A percentile compares a stretch with the other conserved stretches of the same genome.
Evolutionary conservation across 2,113 vertebrate species (phyloP).

Genomic region (Rynchops niger): DNA sequence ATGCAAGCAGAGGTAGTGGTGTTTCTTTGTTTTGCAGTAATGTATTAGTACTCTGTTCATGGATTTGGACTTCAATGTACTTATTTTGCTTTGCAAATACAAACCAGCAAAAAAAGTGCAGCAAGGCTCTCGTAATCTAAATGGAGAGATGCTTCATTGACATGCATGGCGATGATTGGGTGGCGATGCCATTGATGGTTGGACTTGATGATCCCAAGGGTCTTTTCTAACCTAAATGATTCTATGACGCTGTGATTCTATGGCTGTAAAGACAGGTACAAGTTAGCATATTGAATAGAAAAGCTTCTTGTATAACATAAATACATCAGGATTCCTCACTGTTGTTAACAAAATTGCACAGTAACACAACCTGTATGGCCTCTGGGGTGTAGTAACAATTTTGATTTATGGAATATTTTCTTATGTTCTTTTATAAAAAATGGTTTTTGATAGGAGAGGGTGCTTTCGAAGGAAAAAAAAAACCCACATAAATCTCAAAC

Average conservation of each 20-base stretch:
- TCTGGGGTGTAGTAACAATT: not conserved
- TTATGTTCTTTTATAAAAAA: not conserved
- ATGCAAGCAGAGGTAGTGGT: not conserved
- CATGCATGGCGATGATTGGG: too few relatives aligned
- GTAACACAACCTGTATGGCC: not conserved
- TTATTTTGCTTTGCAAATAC: not conserved
- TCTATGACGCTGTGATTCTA: too few relatives aligned
- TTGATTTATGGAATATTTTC: not conserved
- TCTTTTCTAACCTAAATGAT: too few relatives aligned
- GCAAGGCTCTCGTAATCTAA: not conserved
- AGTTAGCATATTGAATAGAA: not conserved
- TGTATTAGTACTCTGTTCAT: not conserved
- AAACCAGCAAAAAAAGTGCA: not conserved
- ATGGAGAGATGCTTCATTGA: not conserved
- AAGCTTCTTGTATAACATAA: not conserved
- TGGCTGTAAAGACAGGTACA: not conserved
- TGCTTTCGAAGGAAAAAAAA: not conserved
- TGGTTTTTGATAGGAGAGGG: not conserved
- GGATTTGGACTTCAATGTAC: not conserved
- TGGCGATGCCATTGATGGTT: too few relatives aligned
- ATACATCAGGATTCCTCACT: not conserved
- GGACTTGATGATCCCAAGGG: too few relatives aligned
- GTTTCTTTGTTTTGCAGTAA: not conserved
- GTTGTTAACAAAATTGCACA: not conserved
- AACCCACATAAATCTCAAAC: not conserved